Conservation (phyloP, 2,797 vertebrate genomes). For the Sciurus carolinensis region DNA sequence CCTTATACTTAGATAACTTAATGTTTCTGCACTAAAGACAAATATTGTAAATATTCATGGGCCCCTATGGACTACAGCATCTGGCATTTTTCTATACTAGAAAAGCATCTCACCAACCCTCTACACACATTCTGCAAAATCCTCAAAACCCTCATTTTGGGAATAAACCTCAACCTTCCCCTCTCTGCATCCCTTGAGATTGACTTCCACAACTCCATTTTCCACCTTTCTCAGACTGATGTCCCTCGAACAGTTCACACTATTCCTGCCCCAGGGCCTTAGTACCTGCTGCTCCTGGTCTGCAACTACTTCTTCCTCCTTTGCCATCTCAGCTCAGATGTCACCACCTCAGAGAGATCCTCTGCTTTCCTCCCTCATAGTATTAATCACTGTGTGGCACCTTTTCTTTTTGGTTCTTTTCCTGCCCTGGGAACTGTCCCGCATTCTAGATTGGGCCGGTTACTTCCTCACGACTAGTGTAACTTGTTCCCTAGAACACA, state of each 20-base stretch:
- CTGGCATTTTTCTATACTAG: not conserved
- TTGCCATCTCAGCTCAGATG: not conserved
- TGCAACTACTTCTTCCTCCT: not conserved
- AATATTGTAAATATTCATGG: too few relatives aligned
- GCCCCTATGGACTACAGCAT: rapidly evolving
- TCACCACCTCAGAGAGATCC: not conserved
- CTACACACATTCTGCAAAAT: not conserved
- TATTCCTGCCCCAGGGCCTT: not conserved
- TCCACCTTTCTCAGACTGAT: not conserved
- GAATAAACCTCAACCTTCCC: not conserved
- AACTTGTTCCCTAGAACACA: not conserved
- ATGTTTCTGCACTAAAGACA: not conserved
- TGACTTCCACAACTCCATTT: not conserved
- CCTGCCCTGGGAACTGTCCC: not conserved
- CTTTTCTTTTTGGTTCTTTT: not conserved
- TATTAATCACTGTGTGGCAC: not conserved
- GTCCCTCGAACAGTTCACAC: not conserved
- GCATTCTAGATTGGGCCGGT: not conserved
- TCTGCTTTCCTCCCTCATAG: not conserved
- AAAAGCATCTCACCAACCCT: not conserved
- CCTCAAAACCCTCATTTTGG: not conserved
- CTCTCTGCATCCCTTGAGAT: not conserved
- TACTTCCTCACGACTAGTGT: not conserved
- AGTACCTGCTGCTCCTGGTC: not conserved
- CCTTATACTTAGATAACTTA: not conserved